A percentile compares a stretch with the other conserved stretches of the same genome.
Conservation (phyloP, 2,113 vertebrate genomes). For the Balaenoptera acutorostrata region DNA sequence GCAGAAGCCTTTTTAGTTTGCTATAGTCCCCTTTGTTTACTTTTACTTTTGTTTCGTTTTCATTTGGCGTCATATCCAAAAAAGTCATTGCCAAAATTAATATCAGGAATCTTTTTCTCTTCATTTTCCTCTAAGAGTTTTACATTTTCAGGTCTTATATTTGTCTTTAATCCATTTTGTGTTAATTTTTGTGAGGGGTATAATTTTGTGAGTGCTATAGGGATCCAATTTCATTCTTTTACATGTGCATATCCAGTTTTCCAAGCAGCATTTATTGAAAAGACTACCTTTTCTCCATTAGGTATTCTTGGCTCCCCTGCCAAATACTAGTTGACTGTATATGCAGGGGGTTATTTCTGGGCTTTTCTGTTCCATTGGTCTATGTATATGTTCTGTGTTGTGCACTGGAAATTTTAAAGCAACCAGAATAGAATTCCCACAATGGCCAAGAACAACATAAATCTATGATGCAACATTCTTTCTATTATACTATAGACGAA, state of each 20-base stretch:
- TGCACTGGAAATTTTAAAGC: background rate
- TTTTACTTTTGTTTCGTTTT: background rate
- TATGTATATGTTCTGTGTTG: background rate
- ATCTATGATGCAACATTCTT: background rate
- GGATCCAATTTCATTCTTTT: background rate
- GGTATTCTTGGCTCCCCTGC: background rate
- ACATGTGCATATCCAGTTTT: background rate
- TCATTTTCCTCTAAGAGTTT: background rate
- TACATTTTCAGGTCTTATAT: background rate
- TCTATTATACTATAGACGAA: background rate
- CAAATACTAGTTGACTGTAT: background rate
- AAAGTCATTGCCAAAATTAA: background rate
- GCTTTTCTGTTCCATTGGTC: background rate
- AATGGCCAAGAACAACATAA: background rate
- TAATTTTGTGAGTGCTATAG: background rate
- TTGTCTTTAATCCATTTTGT: background rate
- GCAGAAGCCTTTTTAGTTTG: background rate
- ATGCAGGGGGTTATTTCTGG: background rate
- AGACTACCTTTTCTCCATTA: background rate
- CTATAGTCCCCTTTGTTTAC: background rate
- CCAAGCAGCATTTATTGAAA: background rate
- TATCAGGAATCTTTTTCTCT: background rate
- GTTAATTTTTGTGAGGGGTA: background rate
- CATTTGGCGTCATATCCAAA: background rate
- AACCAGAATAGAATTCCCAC: background rate